These are phyloP conservation scores for Mactromeris polynyma DNA, from an alignment of 2,888 invertebrate genomes.

Conservation along the genomic window DNA sequence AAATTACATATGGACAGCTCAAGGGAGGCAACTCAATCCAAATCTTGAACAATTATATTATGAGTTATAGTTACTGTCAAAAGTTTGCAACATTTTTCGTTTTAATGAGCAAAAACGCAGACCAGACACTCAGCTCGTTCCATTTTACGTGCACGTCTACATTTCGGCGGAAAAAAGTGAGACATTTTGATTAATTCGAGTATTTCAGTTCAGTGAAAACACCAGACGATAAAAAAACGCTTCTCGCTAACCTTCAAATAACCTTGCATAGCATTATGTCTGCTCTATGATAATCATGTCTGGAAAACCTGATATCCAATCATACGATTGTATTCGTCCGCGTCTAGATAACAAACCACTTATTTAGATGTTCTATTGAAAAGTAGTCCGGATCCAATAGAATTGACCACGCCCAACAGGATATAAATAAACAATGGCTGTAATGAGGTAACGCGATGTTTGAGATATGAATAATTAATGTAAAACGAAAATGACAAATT, in stretches of 20 bases:
- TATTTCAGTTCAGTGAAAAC: background rate
- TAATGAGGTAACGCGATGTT: background rate
- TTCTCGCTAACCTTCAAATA: slow-evolving; percentile 26
- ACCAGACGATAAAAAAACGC: slow-evolving; percentile 35
- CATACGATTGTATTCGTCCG: slow-evolving; percentile 36
- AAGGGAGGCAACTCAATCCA: background rate
- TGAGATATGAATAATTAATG: slow-evolving; percentile 17
- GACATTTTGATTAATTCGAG: slow-evolving; percentile 13
- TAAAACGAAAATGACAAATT: background rate
- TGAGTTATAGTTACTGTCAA: background rate
- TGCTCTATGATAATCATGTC: slow-evolving; percentile 36
- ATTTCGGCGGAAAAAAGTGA: background rate
- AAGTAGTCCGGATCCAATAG: slow-evolving; percentile 31
- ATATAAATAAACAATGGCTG: slow-evolving; percentile 20
- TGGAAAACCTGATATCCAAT: slow-evolving; percentile 40
- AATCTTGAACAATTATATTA: background rate
- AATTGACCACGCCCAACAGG: slow-evolving; percentile 25
- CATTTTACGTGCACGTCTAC: slow-evolving; percentile 3
- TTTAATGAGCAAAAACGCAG: background rate
- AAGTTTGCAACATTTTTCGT: background rate
- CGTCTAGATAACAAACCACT: slow-evolving; percentile 29
- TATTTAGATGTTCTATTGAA: slow-evolving; percentile 36
- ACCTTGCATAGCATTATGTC: slow-evolving; percentile 47
- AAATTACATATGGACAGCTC: background rate
- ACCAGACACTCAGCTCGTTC: background rate